Evolutionary conservation across 1,140 invertebrate species (phyloP), one percentile per base, ranked within the genome.

Genomic region (Pseudomyrmex cubaensis): DNA sequence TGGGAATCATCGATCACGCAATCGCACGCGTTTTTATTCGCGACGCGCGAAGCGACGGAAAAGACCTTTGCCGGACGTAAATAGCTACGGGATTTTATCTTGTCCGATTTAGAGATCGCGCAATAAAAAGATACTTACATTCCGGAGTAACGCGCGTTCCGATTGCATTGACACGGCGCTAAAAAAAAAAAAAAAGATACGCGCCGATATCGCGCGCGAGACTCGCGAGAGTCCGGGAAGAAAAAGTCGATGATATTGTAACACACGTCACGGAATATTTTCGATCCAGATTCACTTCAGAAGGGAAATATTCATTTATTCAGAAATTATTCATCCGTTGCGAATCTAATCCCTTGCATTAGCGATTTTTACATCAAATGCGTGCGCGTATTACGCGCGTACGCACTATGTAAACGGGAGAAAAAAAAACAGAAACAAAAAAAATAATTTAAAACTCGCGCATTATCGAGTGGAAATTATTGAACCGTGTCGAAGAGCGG

Each of bases 21-120:
- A 59, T 54, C 25, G 35, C 35, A 0, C 20, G 20, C 35, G 62
- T 35, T 25, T 62, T 75, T 74, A 61, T 50, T 74, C 48, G 44
- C 70, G 69, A n/a, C 78, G 52, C 76, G 69, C 63, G 57, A 74
- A 74, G 48, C 25, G 22, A 25, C 77, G 46, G 8, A 12, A 48
- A 48, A 69, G 64, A 78, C 76, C 76, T 78, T 78, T 78, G 20
- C 13, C 64, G 35, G 56, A 78, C 70, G 64, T 70, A 78, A 78
- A 78, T 78, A 46, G 22, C 59, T 70, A 25, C 5, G 35, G 35
- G 7, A 35, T 35, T 35, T 35, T 35, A 7, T 35, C 35, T 20
- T 20, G 13, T 57, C 52, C 35, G 20, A 59, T 63, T 35, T 35
- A 56, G 54, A 54, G 20, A 70, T 54, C 5, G 35, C 25, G 35